Evolutionary conservation across 2,113 vertebrate genomes (phyloP), one percentile per base, ranked within the genome.

Genomic region (Epinephelus fuscoguttatus): DNA sequence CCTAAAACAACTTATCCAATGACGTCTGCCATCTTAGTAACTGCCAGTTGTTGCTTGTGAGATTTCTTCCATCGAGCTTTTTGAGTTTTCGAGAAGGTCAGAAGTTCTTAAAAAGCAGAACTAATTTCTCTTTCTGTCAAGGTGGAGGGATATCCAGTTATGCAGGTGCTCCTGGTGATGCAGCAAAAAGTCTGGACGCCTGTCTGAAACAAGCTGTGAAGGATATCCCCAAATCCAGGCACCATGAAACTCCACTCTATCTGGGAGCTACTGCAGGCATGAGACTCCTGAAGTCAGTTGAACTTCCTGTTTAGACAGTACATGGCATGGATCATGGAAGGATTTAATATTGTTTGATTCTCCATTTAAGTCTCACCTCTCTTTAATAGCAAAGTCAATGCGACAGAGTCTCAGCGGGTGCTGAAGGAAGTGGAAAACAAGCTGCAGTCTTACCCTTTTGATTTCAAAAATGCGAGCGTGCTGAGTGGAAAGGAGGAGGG

Each of bases 251-350:
- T 1, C 95, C 96, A 0, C 72, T 89, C 19, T 96, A 96, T 55
- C 94, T 97, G 0, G 96, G 96, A 73, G 96, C 96, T 1, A 97
- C 97, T 0, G 97, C 96, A 4, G 97, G 97, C 72, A 97, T 97
- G 97, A 95, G 97, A 73, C 93, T 97, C 0, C 88, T 97, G 73
- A 94, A 94, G 97, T 97, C 91, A 93, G 94, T 81, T 21, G 1
- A 0, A 33, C 13, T 72, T 10, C 45, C 61, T 30, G 12, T 42
- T 59, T 27, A 62, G 23, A 25, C 12, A 57, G 4, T 5, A 63
- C n/a, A 21, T 42, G n/a, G 18, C 4, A 77, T 73, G 0, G 59
- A 68, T 55, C 4, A 37, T 33, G 11, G 25, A 57, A n/a, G 9
- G n/a, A 25, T 27, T 80, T 70, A 27, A 27, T 21, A 40, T 55